Evolutionary conservation across 2,797 vertebrate genomes (phyloP).

Genomic region (Eptatretus atami): DNA sequence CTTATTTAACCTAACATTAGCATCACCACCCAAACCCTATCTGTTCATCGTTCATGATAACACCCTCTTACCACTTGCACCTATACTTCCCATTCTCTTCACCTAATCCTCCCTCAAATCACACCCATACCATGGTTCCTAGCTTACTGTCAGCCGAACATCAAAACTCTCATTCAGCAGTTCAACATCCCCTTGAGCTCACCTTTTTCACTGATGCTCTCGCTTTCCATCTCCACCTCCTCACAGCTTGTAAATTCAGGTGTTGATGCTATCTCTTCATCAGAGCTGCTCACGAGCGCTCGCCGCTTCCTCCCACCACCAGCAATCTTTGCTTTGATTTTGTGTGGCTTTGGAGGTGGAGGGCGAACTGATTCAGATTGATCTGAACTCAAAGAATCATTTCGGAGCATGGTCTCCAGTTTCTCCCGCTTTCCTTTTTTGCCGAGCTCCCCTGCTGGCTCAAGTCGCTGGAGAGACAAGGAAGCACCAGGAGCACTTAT

Average conservation of each 20-base stretch:
- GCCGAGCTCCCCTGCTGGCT: neutral
- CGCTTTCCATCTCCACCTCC: slow-evolving; percentile 88
- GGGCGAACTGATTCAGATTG: slow-evolving; percentile 76
- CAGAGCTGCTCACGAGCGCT: slow-evolving; percentile 97
- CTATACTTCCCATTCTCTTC: neutral
- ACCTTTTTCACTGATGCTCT: slow-evolving; percentile 89
- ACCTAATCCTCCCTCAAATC: neutral
- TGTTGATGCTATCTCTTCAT: slow-evolving; percentile 91
- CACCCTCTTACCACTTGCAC: neutral
- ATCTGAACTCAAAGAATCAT: slow-evolving; percentile 86
- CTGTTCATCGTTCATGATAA: no score
- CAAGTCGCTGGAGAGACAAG: no score
- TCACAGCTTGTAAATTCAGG: slow-evolving; percentile 98
- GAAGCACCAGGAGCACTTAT: no score
- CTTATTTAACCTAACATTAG: no score
- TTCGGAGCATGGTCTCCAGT: slow-evolving; percentile 54
- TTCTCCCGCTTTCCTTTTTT: slow-evolving; percentile 58
- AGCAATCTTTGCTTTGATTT: slow-evolving; percentile 33
- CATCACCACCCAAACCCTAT: no score
- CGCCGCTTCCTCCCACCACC: slow-evolving; percentile 39
- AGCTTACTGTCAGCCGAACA: neutral
- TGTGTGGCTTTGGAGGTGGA: slow-evolving; percentile 59
- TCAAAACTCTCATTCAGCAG: no score
- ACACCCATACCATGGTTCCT: neutral
- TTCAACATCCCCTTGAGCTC: slow-evolving; percentile 11